Percentiles rank a stretch among this genome's conserved stretches.
phyloP scores from a whole-genome alignment of 2,888 invertebrate species.

The Erebia epiphron region DNA sequence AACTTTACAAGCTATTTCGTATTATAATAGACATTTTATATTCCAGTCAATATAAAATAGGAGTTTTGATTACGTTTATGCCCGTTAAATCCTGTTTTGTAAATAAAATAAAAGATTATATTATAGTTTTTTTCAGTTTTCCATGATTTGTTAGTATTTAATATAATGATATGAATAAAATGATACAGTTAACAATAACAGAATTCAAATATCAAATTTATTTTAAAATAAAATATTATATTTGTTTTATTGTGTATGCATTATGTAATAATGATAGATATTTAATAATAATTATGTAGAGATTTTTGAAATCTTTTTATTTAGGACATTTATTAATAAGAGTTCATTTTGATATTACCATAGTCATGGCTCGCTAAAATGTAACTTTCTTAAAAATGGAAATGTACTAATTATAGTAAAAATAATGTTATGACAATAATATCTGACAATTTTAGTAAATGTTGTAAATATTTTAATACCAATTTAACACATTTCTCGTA shows the following conservation, averaged over 20 bases:
- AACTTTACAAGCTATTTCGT: background rate
- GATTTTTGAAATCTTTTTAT: background rate
- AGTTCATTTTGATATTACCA: background rate
- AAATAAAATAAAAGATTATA: background rate
- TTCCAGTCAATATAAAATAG: background rate
- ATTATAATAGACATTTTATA: background rate
- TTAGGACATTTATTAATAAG: background rate
- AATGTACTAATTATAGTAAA: constrained; percentile 33
- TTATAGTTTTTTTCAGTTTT: background rate
- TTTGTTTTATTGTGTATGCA: background rate
- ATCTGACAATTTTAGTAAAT: constrained; percentile 57
- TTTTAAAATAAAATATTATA: background rate
- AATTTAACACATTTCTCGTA: constrained; percentile 63
- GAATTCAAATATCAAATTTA: background rate
- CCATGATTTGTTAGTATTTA: background rate
- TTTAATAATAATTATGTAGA: background rate
- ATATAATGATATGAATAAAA: background rate
- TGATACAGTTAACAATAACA: background rate
- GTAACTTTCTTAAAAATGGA: background rate
- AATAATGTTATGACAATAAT: constrained; percentile 71
- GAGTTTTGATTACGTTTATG: background rate
- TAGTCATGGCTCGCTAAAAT: background rate
- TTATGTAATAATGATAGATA: background rate
- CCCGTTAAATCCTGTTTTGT: background rate
- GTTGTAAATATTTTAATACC: constrained; percentile 64